Evolutionary conservation across 2,888 invertebrate genomes (phyloP).

Genomic region (Hololepta plana): DNA sequence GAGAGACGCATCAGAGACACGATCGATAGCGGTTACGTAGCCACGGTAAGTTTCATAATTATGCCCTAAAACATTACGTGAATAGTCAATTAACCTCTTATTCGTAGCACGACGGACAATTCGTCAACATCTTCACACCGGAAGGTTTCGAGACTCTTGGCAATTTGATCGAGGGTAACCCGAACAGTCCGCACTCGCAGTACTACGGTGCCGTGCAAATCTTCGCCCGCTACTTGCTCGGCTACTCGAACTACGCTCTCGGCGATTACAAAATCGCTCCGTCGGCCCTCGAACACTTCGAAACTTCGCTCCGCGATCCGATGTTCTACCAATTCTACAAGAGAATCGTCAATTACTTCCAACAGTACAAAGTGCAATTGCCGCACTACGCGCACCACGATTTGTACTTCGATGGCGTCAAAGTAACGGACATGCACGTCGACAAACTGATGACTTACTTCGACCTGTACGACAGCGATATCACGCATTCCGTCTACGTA

Average conservation of each 20-base stretch:
- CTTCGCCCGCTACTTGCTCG: slow-evolving; percentile 39
- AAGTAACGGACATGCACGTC: slow-evolving; percentile 41
- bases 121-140: slow-evolving; percentile 37
- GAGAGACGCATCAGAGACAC: slow-evolving; percentile 39
- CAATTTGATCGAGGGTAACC: slow-evolving; percentile 43
- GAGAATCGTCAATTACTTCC: slow-evolving; percentile 37
- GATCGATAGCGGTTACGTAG: slow-evolving; percentile 36
- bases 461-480: slow-evolving; percentile 42
- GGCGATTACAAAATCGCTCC: slow-evolving; percentile 32
- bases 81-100: neutral
- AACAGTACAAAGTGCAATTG: slow-evolving; percentile 36
- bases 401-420: slow-evolving; percentile 39
- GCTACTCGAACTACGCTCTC: slow-evolving; percentile 22
- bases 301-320: slow-evolving; percentile 47
- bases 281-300: slow-evolving; percentile 43
- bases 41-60: slow-evolving; percentile 18
- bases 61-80: neutral
- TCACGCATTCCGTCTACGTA: slow-evolving; percentile 34
- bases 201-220: slow-evolving; percentile 39
- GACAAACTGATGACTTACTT: slow-evolving; percentile 50
- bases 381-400: slow-evolving; percentile 35
- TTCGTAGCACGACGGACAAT: slow-evolving; percentile 16
- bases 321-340: slow-evolving; percentile 50
- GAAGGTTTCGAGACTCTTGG: slow-evolving; percentile 46
- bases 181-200: slow-evolving; percentile 37